Conservation (phyloP, 1,140 invertebrate species). For the Sycophila sp. region DNA sequence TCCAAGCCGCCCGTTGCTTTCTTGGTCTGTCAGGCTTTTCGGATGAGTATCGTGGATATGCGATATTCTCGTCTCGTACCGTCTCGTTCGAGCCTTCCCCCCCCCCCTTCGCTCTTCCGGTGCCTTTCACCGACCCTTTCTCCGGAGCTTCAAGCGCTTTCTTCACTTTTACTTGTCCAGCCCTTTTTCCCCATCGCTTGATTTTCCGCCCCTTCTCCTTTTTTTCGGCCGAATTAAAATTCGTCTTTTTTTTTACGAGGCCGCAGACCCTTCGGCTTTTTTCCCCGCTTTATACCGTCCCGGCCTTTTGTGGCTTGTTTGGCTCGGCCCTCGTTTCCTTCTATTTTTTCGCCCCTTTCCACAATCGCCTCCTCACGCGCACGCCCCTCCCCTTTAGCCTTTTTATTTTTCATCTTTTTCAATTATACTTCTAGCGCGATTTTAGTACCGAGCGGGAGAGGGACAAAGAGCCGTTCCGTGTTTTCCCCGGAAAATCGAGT, state of each 20-base stretch:
- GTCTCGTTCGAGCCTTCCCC: slow-evolving; percentile 1
- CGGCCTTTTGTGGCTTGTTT: slow-evolving; percentile 27
- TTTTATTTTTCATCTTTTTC: slow-evolving; percentile 10
- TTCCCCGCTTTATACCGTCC: not conserved
- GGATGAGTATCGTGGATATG: slow-evolving; percentile 14
- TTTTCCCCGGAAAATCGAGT: slow-evolving; percentile 18
- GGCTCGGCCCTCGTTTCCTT: not conserved
- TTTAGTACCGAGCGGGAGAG: not conserved
- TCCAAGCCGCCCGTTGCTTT: too few species aligned
- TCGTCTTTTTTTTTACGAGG: slow-evolving; percentile 23
- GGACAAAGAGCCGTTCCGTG: slow-evolving; percentile 21
- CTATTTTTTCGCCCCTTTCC: not conserved
- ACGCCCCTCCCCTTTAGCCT: not conserved
- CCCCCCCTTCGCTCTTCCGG: not conserved
- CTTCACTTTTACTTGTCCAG: slow-evolving; percentile 24
- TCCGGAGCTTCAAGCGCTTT: not conserved
- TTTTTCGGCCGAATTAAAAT: slow-evolving; percentile 29
- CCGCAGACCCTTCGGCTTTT: not conserved
- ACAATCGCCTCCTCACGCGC: not conserved
- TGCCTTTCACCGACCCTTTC: not conserved
- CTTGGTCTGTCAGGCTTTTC: too few species aligned
- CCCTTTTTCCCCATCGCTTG: not conserved
- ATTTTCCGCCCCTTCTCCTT: slow-evolving; percentile 5
- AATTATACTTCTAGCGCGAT: slow-evolving; percentile 25
- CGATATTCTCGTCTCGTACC: slow-evolving; percentile 27